Conservation (phyloP, 2,888 invertebrate genomes). For the Hecatera dysodea region DNA sequence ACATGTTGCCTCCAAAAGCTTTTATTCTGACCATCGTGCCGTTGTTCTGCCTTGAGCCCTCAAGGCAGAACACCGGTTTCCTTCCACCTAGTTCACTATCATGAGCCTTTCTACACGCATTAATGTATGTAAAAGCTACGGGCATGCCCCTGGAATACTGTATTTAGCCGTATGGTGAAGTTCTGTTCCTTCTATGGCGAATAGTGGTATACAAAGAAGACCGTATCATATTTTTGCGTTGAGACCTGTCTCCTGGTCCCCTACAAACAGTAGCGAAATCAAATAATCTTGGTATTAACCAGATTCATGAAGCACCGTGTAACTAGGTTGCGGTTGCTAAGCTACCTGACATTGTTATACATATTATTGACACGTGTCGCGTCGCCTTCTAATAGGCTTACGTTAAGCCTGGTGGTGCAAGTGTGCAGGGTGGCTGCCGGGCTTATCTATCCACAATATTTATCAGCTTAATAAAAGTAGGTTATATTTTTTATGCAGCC, state of each 20-base stretch:
- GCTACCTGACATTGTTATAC: neutral
- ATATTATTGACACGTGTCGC: constrained; percentile 6
- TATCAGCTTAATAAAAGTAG: neutral
- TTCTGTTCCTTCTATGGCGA: neutral
- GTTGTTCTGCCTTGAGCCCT: neutral
- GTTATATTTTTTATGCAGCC: neutral
- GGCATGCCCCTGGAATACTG: neutral
- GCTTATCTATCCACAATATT: neutral
- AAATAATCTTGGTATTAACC: neutral
- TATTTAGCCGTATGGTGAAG: neutral
- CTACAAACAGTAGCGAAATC: neutral
- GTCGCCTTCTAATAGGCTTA: constrained; percentile 31
- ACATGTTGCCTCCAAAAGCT: neutral
- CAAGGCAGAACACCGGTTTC: too few relatives aligned
- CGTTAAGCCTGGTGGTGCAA: constrained; percentile 20
- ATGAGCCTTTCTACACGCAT: neutral
- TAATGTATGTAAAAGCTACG: neutral
- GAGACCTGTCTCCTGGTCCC: neutral
- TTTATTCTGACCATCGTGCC: neutral
- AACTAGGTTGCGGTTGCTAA: constrained; percentile 1
- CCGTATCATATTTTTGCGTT: neutral
- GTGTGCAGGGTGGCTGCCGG: neutral
- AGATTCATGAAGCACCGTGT: constrained; percentile 7
- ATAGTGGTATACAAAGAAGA: neutral
- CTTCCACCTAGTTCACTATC: neutral